Evolutionary conservation across 2,888 invertebrate genomes (phyloP), one percentile per base, ranked within the genome.

Genomic region (Macaria notata): DNA sequence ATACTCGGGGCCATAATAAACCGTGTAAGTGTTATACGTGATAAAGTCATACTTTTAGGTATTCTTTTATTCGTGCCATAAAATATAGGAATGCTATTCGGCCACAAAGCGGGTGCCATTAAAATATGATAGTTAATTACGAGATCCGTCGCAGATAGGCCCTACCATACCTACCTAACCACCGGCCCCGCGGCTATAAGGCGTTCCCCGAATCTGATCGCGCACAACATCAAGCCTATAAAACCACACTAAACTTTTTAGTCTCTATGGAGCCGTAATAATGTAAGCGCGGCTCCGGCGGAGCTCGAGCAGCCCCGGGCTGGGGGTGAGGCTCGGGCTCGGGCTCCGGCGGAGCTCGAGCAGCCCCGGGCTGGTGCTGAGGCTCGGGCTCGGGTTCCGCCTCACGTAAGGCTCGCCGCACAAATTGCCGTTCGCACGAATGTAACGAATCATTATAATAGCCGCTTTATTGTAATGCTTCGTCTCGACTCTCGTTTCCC

Each of bases 241-340:
- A 86, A 86, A 83, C 72, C 78, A 82, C 86, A 79, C 81, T 87
- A 81, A 85, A 79, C 69, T 76, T 62, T 83, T 85, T 86, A 72
- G 79, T 76, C 72, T 75, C 72, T 66, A 73, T 66, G 70, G 72
- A 79, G 78, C 83, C 85, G 82, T 84, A 84, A 83, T 83, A 80
- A 81, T 78, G 81, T 76, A 73, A 74, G 71, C 77, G 78, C 73
- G 81, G 78, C 79, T 79, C 68, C 63, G 76, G 69, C 19, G 19
- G 19, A 19, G 19, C 19, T 19, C 19, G 19, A 19, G 19, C 19
- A 19, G 19, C 19, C 19, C 19, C 19, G 19, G 19, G 19, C 19
- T 19, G 19, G 19, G 1, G 19, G 19, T 19, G 19, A 19, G 19
- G 19, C 19, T 19, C 19, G 19, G 19, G 19, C 19, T 19, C 49